A percentile compares a stretch with the other conserved stretches of the same genome.
Conservation (phyloP, 1,140 invertebrate species). For the Papilio dardanus region DNA sequence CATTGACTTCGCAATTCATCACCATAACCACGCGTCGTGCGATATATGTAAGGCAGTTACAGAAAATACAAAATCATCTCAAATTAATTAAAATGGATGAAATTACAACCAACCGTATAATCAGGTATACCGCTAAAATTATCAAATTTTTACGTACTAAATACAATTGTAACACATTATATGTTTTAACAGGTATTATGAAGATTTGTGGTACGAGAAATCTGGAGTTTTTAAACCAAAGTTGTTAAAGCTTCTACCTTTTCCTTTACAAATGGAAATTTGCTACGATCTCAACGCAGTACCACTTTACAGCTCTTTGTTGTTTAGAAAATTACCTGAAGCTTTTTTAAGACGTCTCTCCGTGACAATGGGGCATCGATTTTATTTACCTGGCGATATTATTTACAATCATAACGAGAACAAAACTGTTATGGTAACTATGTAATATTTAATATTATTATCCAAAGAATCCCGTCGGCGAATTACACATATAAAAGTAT, state of each 20-base stretch:
- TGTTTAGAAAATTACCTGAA: slow-evolving; percentile 77
- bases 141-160: not conserved
- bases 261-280: slow-evolving; percentile 76
- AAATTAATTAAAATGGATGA: slow-evolving; percentile 67
- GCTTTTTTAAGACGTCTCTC: slow-evolving; percentile 75
- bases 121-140: slow-evolving; percentile 53
- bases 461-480: not conserved
- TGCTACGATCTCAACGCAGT: slow-evolving; percentile 77
- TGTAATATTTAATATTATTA: not conserved
- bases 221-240: slow-evolving; percentile 74
- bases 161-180: slow-evolving; percentile 1
- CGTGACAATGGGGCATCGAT: slow-evolving; percentile 74
- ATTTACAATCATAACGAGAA: slow-evolving; percentile 76
- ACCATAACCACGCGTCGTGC: slow-evolving; percentile 72
- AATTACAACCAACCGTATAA: slow-evolving; percentile 70
- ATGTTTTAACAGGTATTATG: slow-evolving; percentile 63
- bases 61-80: slow-evolving; percentile 73
- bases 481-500: slow-evolving; percentile 23
- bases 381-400: slow-evolving; percentile 77
- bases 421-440: slow-evolving; percentile 76
- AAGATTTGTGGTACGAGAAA: slow-evolving; percentile 78
- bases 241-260: slow-evolving; percentile 65
- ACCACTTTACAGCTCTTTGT: slow-evolving; percentile 74
- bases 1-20: slow-evolving; percentile 76
- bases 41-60: slow-evolving; percentile 68